Base-by-base conservation (phyloP, 1,140 invertebrate genomes). In the Magallana gigas region DNA sequence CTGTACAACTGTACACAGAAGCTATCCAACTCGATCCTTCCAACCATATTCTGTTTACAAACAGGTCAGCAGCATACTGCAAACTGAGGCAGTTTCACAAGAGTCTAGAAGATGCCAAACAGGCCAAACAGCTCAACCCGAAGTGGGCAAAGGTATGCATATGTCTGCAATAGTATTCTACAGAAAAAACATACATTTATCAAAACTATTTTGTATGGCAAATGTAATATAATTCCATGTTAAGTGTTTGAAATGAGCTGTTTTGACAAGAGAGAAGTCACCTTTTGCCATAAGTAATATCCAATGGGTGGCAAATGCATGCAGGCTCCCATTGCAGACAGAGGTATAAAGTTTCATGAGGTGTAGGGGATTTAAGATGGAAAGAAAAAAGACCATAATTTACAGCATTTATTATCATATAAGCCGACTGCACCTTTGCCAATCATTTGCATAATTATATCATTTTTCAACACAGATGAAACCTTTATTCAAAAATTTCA, bases 21-120 rank as follows among this genome's bases (percentile, higher is more conserved):
- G 98, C 97, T 2, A 98, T 98, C 85, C 93, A 95, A 6, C 94
- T 98, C 85, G 98, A 98, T 93, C 94, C 94, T 0, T 96, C 95
- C 16, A 98, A 98, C 95, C 97, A 98, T 95, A 97, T 98, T 90
- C 95, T 98, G 14, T 98, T 96, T 91, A 98, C 97, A 90, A 98
- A 98, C 94, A 95, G 98, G 82, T 98, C 98, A 4, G 98, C 98
- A 1, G 97, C 98, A 0, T 97, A 97, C 92, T 97, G 97, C 7
- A 98, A 98, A 94, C 96, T 96, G 18, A 96, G 96, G 36, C 96
- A 97, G 80, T 98, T 96, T 91, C 93, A 95, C 12, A 95, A 96
- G 87, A 97, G 98, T 0, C 94, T 98, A 8, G 95, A 97, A 91
- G 98, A 98, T 96, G 98, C 98, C 0, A 96, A 98, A 85, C 97